A percentile compares a stretch with the other conserved stretches of the same genome.
These are phyloP conservation scores for Phyllostomus hastatus DNA, from an alignment of 2,113 vertebrate species.

Conservation along the genomic window DNA sequence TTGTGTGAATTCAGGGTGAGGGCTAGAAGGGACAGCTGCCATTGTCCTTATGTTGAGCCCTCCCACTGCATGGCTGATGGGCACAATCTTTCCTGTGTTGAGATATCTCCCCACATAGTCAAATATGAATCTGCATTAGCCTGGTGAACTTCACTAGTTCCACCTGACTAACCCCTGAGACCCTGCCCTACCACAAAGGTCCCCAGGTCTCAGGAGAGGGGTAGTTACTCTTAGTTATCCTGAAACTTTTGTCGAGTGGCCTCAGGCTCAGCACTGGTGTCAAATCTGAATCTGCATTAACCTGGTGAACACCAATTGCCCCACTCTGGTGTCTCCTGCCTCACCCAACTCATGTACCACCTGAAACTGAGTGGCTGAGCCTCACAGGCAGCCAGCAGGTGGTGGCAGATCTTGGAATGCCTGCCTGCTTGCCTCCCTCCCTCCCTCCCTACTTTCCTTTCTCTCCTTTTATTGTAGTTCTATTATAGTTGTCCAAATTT, in stretches of 20 bases:
- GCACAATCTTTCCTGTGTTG: not conserved
- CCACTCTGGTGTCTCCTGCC: not conserved
- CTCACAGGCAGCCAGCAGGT: not conserved
- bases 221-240: not conserved
- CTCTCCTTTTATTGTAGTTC: no score
- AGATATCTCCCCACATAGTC: not conserved
- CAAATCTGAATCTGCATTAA: not conserved
- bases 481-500: no score
- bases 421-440: not conserved
- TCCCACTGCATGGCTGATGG: not conserved
- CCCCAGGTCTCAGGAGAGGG: not conserved
- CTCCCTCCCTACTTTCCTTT: no score
- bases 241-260: not conserved
- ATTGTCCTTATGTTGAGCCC: not conserved
- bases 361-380: not conserved
- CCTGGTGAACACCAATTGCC: not conserved
- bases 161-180: not conserved
- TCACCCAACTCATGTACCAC: not conserved
- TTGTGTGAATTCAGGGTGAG: not conserved
- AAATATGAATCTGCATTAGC: not conserved
- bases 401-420: not conserved
- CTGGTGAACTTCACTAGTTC: not conserved
- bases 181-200: not conserved
- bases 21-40: not conserved
- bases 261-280: not conserved